A percentile compares a stretch with the other conserved stretches of the same genome.
phyloP scores from a whole-genome alignment of 2,797 vertebrate species.

The Crenichthys baileyi region DNA sequence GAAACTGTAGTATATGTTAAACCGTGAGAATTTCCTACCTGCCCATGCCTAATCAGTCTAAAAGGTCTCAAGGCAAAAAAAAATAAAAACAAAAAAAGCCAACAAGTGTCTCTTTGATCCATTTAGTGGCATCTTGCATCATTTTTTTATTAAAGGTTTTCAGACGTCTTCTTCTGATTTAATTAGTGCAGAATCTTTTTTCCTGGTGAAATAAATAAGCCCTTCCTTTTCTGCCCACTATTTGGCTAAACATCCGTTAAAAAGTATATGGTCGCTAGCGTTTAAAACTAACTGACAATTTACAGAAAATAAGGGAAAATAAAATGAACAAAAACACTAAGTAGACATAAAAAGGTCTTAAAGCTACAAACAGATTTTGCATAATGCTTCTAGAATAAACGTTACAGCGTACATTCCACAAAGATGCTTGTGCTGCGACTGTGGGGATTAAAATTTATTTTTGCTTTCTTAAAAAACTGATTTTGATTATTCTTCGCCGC shows the following conservation, averaged over 20 bases:
- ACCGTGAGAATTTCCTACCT: not conserved
- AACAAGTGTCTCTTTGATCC: slow-evolving; percentile 8
- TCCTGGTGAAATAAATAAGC: slow-evolving; percentile 76
- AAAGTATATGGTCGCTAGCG: slow-evolving; percentile 60
- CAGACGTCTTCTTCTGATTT: slow-evolving; percentile 7
- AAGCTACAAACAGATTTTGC: slow-evolving; percentile 81
- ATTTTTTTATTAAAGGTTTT: slow-evolving; percentile 35
- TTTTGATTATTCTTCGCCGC: slow-evolving; percentile 54
- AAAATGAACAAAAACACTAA: slow-evolving; percentile 26
- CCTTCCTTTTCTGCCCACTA: slow-evolving; percentile 55
- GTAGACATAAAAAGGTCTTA: slow-evolving; percentile 62
- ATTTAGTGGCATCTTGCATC: slow-evolving; percentile 45
- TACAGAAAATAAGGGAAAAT: slow-evolving; percentile 25
- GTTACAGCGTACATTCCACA: slow-evolving; percentile 78
- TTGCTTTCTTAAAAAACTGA: slow-evolving; percentile 63
- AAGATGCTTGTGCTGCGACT: slow-evolving; percentile 78
- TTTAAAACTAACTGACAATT: slow-evolving; percentile 55
- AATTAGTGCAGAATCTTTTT: slow-evolving; percentile 47
- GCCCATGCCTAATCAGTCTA: slow-evolving; percentile 13
- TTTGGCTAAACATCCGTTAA: slow-evolving; percentile 70
- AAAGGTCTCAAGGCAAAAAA: slow-evolving; percentile 56
- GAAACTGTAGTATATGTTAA: not conserved
- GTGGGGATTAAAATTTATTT: slow-evolving; percentile 67
- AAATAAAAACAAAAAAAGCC: slow-evolving; percentile 32
- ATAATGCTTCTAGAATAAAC: slow-evolving; percentile 77